Conservation (phyloP, 1,140 invertebrate genomes). For the Neelides sp. region DNA sequence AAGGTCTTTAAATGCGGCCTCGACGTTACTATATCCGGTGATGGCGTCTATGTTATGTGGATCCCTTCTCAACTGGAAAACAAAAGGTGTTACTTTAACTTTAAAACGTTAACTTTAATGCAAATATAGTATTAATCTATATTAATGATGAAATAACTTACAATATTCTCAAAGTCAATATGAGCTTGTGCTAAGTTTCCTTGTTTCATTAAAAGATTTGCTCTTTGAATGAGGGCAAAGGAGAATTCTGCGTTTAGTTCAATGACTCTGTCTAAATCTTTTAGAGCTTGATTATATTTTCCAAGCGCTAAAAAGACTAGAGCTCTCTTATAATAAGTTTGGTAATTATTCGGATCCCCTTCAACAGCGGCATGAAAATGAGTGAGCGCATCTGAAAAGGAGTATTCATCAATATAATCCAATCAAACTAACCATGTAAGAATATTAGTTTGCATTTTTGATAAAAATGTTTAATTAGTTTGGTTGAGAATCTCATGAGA, state of each 20-base stretch:
- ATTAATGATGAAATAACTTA: slow-evolving; percentile 43
- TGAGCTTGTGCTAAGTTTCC: slow-evolving; percentile 69
- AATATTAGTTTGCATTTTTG: no score
- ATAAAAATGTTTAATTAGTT: no score
- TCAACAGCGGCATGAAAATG: slow-evolving; percentile 98
- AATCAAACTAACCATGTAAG: no score
- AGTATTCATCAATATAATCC: no score
- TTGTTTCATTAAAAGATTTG: slow-evolving; percentile 75
- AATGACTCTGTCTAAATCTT: slow-evolving; percentile 83
- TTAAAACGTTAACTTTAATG: no score
- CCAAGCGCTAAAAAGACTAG: slow-evolving; percentile 93
- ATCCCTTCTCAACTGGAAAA: slow-evolving; percentile 54
- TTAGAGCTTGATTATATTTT: slow-evolving; percentile 85
- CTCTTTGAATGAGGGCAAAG: slow-evolving; percentile 74
- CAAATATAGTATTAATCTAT: no score
- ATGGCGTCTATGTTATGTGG: slow-evolving; percentile 60
- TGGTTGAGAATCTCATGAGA: no score
- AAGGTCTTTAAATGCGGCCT: slow-evolving; percentile 52
- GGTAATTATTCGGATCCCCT: slow-evolving; percentile 87
- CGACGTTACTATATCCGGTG: slow-evolving; percentile 49
- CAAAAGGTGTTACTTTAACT: slow-evolving; percentile 5
- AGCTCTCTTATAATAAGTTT: slow-evolving; percentile 87
- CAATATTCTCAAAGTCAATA: slow-evolving; percentile 68
- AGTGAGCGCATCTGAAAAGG: slow-evolving; percentile 88
- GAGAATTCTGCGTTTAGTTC: slow-evolving; percentile 90